Conservation (phyloP, 2,113 vertebrate species). For the Syrmaticus mikado region DNA sequence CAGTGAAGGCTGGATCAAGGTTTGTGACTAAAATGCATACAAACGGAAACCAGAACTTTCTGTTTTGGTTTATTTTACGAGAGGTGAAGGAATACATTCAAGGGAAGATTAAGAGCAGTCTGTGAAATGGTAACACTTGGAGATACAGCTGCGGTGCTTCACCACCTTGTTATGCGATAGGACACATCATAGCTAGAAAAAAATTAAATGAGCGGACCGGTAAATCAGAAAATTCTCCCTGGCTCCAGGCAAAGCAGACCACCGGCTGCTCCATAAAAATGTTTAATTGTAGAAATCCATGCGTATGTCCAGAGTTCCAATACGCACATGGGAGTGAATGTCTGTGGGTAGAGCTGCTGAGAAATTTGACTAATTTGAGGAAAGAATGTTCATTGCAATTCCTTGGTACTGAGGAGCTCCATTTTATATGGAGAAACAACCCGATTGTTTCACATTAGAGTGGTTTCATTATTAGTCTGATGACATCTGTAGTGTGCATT, state of each 20-base stretch:
- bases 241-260: not conserved
- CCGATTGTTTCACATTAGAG: not conserved
- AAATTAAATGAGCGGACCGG: not conserved
- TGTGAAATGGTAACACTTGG: not conserved
- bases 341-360: not conserved
- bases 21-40: not conserved
- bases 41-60: not conserved
- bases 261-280: not conserved
- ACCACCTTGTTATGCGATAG: not conserved
- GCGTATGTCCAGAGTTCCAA: not conserved
- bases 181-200: not conserved
- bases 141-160: not conserved
- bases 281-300: not conserved
- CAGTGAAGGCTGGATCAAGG: not conserved
- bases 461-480: not conserved
- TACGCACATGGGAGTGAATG: not conserved
- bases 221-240: not conserved
- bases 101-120: not conserved
- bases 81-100: accelerated
- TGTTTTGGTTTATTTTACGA: not conserved
- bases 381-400: not conserved
- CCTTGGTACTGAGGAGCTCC: not conserved
- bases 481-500: not conserved
- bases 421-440: not conserved
- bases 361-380: not conserved